Evolutionary conservation across 2,113 vertebrate species (phyloP), one percentile per base, ranked within the genome.

Genomic region (Dromaius novaehollandiae): DNA sequence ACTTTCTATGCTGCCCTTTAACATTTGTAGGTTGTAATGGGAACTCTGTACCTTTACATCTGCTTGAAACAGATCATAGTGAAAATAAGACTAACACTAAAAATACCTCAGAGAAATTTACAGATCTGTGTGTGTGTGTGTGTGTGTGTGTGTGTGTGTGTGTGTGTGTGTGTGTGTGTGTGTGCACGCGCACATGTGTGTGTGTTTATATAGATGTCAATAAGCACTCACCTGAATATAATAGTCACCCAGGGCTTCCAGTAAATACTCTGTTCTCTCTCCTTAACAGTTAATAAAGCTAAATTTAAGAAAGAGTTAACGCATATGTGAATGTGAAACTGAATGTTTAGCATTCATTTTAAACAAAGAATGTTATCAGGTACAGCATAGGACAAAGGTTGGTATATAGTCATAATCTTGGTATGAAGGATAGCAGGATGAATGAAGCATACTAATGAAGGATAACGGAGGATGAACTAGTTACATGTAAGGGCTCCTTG

Each of bases 1-100:
- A 86, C 93, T 97, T 95, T 96, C 93, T 94, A n/a, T 28, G 7
- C 10, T 71, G 89, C 91, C 93, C 96, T 97, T 97, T 95, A 88
- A 75, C 80, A 92, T 90, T 75, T 92, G 63, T 51, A 77, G 46
- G 17, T 66, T 83, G 46, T 51, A 87, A 79, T 44, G 82, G 38
- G 38, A 93, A 82, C 44, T 79, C 58, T 44, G 6, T 70, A 51
- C 22, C 75, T 88, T 69, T 17, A 87, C 66, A 89, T 82, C 56
- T 82, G 77, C 78, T 80, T 95, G 73, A 51, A 95, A 24, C 9
- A 66, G 21, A 66, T 20, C 76, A 51, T 25, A 75, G n/a, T 25
- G 38, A 83, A 89, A 91, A 89, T 55, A 32, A 70, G 50, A 88
- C 32, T 64, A 53, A 44, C 32, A 12, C 28, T 69, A 73, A 85